Evolutionary conservation across 2,797 vertebrate genomes (phyloP).

Genomic region (Enteromius trimaculatus): DNA sequence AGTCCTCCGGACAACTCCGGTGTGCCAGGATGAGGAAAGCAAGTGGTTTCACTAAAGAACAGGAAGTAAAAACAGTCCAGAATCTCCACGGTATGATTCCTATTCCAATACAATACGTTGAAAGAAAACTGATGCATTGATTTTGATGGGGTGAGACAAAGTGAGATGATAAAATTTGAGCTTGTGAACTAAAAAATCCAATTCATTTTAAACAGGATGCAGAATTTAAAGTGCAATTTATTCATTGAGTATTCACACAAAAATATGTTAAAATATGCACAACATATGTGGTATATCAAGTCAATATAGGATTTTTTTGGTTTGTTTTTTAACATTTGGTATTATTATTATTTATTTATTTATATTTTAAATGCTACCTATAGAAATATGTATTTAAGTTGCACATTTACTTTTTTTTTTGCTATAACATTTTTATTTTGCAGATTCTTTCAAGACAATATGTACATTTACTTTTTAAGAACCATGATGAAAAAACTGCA

Average conservation of each 20-base stretch:
- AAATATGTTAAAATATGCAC: not conserved
- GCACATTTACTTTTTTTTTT: not conserved
- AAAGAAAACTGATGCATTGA: conserved; percentile 13
- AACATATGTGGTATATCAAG: not conserved
- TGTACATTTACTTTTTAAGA: not conserved
- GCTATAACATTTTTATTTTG: too few species aligned
- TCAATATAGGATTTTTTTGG: not conserved
- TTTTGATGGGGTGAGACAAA: not conserved
- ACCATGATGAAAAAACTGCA: not conserved
- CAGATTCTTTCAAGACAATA: too few species aligned
- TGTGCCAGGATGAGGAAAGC: conserved; percentile 84
- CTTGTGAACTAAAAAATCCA: not conserved
- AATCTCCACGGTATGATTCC: conserved; percentile 85
- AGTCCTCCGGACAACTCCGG: conserved; percentile 84
- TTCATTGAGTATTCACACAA: too few species aligned
- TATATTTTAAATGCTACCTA: not conserved
- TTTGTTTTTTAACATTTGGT: not conserved
- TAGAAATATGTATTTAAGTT: not conserved
- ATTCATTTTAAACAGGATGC: not conserved
- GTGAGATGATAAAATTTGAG: not conserved
- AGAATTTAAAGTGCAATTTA: not conserved
- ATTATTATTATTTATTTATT: too few species aligned
- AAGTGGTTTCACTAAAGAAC: conserved; percentile 81
- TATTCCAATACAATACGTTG: not conserved
- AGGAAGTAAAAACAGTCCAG: conserved; percentile 82